A percentile compares a stretch with the other conserved stretches of the same genome.
These are phyloP conservation scores for Apistogramma diplotaenia DNA, from an alignment of 2,113 vertebrate species.

Conservation along the genomic window DNA sequence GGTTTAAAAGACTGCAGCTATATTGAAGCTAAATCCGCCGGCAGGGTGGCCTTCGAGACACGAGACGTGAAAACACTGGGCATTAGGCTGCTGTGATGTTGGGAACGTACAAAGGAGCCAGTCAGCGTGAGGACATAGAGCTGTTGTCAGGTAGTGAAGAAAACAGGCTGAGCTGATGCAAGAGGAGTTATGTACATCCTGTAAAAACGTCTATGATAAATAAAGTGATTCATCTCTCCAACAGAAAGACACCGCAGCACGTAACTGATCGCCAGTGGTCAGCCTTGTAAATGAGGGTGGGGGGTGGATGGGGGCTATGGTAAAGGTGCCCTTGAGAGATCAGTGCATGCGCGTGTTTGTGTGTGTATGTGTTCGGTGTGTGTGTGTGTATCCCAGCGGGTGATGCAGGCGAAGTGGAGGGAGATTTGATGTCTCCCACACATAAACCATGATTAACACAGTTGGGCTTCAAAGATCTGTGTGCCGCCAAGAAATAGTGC, in stretches of 20 bases:
- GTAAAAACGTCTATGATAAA: constrained; percentile 25
- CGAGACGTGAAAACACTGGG: neutral
- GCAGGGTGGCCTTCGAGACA: neutral
- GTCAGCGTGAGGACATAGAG: neutral
- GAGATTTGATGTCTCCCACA: constrained; percentile 71
- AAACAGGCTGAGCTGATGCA: neutral
- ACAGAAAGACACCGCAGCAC: neutral
- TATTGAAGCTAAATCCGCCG: neutral
- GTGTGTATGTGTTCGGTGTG: constrained; percentile 14
- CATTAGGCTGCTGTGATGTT: neutral
- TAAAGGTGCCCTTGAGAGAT: constrained; percentile 73
- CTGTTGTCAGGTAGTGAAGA: neutral
- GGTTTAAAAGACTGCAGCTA: neutral
- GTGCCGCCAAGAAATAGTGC: constrained; percentile 34
- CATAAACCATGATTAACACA: constrained; percentile 75
- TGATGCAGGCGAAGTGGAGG: constrained; percentile 47
- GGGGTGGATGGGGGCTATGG: constrained; percentile 16
- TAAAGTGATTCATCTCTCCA: constrained; percentile 36
- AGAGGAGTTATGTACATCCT: neutral
- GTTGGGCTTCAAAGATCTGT: constrained; percentile 64
- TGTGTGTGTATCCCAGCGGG: constrained; percentile 31
- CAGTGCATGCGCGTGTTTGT: neutral
- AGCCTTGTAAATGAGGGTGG: constrained; percentile 45
- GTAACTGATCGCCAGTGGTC: constrained; percentile 42
- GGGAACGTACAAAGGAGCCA: neutral